phyloP scores from a whole-genome alignment of 2,113 vertebrate genomes.

The Pogona vitticeps region DNA sequence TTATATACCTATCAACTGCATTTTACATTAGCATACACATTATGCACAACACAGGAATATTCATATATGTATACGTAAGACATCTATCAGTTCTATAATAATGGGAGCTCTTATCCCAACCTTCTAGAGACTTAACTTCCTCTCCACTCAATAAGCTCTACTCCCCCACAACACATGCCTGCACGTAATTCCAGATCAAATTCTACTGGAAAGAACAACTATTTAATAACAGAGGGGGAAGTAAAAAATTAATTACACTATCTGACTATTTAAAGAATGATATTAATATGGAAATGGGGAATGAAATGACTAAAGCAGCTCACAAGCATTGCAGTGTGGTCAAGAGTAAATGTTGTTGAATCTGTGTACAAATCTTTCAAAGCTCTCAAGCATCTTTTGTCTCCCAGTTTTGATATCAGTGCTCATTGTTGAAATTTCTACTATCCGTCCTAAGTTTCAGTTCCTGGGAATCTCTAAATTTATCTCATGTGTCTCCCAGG shows the following conservation, averaged over 20 bases:
- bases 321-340: conserved; percentile 24
- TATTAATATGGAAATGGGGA: not conserved
- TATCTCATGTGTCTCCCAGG: conserved; percentile 7
- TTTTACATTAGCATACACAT: conserved; percentile 2
- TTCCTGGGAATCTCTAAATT: conserved; percentile 14
- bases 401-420: conserved; percentile 40
- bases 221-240: not conserved
- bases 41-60: not conserved
- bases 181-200: conserved; percentile 39
- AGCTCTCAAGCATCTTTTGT: conserved; percentile 41
- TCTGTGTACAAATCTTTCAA: conserved; percentile 5
- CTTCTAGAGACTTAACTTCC: conserved; percentile 46
- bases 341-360: conserved; percentile 59
- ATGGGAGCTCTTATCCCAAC: conserved; percentile 21
- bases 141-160: conserved; percentile 39
- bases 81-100: not conserved
- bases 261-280: not conserved
- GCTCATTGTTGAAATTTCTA: not conserved
- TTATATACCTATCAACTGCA: not conserved
- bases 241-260: conserved; percentile 7
- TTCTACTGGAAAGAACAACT: not conserved
- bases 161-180: conserved; percentile 27
- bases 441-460: conserved; percentile 11
- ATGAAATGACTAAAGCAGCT: conserved; percentile 8
- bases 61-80: conserved; percentile 28